Conservation (phyloP, 2,113 vertebrate genomes). For the Puntigrus tetrazona region DNA sequence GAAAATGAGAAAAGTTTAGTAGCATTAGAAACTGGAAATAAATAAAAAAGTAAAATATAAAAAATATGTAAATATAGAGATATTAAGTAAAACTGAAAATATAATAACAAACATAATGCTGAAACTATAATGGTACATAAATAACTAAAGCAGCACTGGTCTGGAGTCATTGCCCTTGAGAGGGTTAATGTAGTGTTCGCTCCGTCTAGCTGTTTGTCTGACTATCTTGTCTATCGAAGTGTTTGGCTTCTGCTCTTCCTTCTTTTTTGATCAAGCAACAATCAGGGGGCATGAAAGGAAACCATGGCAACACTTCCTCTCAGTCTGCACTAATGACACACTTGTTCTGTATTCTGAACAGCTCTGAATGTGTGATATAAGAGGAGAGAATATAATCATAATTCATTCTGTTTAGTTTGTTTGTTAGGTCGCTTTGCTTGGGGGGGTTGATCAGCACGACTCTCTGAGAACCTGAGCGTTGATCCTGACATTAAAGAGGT, state of each 20-base stretch:
- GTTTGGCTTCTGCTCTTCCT: conserved; percentile 19
- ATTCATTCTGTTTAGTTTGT: neutral
- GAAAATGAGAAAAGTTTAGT: neutral
- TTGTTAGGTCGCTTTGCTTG: conserved; percentile 5
- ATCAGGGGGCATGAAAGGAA: conserved; percentile 50
- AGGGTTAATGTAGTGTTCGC: neutral
- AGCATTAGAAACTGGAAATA: neutral
- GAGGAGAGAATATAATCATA: conserved; percentile 42
- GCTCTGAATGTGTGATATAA: conserved; percentile 45
- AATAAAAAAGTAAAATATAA: neutral
- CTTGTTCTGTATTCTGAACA: conserved; percentile 39
- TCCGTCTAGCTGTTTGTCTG: neutral
- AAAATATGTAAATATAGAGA: too few relatives aligned
- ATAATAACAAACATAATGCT: neutral
- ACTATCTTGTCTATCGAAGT: conserved; percentile 11
- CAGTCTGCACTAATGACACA: conserved; percentile 41
- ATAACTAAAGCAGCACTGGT: neutral
- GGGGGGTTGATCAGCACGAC: conserved; percentile 25
- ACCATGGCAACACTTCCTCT: conserved; percentile 61
- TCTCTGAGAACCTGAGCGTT: conserved; percentile 1
- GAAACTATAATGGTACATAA: neutral
- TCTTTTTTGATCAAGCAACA: conserved; percentile 47
- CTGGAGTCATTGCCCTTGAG: neutral
- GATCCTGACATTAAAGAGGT: conserved; percentile 47
- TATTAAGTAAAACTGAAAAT: too few relatives aligned